Evolutionary conservation across 2,888 invertebrate species (phyloP).

Genomic region (Tinea semifulvella): DNA sequence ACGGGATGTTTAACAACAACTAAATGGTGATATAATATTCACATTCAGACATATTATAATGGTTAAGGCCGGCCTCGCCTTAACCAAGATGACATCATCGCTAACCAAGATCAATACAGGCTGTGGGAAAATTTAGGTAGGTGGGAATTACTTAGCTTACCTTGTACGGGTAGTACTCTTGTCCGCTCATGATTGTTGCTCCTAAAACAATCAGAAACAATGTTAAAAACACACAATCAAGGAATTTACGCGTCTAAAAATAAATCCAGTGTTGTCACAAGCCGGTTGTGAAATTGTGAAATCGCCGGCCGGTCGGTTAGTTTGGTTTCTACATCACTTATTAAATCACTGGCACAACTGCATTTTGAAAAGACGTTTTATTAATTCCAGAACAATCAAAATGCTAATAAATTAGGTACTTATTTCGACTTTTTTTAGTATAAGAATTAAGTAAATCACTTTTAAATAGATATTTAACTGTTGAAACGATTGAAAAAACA

Average conservation of each 20-base stretch:
- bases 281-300: background rate
- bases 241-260: constrained; percentile 7
- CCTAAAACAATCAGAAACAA: constrained; percentile 29
- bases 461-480: too few relatives aligned
- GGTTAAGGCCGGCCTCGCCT: constrained; percentile 12
- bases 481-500: too few relatives aligned
- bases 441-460: too few relatives aligned
- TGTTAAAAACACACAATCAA: constrained; percentile 17
- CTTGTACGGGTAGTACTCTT: constrained; percentile 89
- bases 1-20: background rate
- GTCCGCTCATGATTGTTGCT: constrained; percentile 73
- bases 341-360: constrained; percentile 10
- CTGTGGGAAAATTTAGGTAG: constrained; percentile 3
- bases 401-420: too few relatives aligned
- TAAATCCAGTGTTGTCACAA: constrained; percentile 1
- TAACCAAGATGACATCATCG: constrained; percentile 13
- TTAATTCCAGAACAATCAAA: background rate
- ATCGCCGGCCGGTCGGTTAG: constrained; percentile 13
- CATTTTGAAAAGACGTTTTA: constrained; percentile 14
- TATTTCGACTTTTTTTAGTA: too few relatives aligned
- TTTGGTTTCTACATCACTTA: background rate
- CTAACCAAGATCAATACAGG: constrained; percentile 8
- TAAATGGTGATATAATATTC: background rate
- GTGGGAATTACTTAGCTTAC: constrained; percentile 56
- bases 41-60: background rate